Evolutionary conservation across 2,113 vertebrate genomes (phyloP), one percentile per base, ranked within the genome.

Genomic region (Chionomys nivalis): DNA sequence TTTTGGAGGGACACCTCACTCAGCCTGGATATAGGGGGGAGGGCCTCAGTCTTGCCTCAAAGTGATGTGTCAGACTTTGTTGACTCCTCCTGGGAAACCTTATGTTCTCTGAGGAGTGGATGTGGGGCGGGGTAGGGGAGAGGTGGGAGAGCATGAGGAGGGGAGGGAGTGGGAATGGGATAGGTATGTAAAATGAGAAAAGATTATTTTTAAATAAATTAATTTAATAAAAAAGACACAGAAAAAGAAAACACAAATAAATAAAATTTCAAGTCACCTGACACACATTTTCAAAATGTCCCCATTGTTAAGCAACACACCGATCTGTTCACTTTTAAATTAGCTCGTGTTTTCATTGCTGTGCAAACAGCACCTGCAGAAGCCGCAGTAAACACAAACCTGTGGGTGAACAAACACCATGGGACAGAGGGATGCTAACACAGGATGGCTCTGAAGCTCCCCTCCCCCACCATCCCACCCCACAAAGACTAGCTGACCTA

Each of bases 351-450:
- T 44, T 55, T 76, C 39, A 19, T 17, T 16, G 19, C 31, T 61
- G 2, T 0, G 1, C 11, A 0, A 21, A 21, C 5, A 26, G 26
- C 36, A 65, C 16, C 1, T 36, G 28, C 7, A 11, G 42, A n/a
- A 82, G 28, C 2, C 7, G 3, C 63, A 24, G n/a, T 14, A 0
- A 4, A 5, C 0, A 9, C 1, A 0, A 47, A 23, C 14, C 1
- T 10, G n/a, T 24, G 21, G 82, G 16, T 24, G 19, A 52, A 61
- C 55, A 6, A 49, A 31, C 75, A 79, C 21, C 0, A 0, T 4
- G 24, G 44, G 72, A 33, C 58, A 8, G n/a, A 47, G 39, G 19
- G 55, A 21, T 28, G 0, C 3, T n/a, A 16, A 10, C 33, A 1
- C 0, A 12, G 26, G 16, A 3, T 3, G 39, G 33, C 9, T 49